Conservation (phyloP, 2,797 vertebrate species). For the Dermochelys coriacea region DNA sequence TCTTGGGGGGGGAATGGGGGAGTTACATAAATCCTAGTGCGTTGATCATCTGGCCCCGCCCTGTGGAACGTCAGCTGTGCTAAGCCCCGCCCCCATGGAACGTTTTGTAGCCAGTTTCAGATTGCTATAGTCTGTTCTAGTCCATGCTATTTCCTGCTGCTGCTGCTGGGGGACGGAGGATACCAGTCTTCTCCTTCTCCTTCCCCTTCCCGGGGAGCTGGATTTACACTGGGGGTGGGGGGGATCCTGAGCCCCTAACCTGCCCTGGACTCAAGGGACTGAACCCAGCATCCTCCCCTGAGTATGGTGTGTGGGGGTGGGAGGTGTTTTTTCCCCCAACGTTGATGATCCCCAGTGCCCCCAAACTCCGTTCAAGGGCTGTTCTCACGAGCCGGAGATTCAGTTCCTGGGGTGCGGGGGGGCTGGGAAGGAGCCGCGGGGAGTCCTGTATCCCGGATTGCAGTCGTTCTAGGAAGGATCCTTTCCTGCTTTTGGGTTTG, state of each 20-base stretch:
- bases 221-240: not conserved
- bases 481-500: not conserved
- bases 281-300: not conserved
- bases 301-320: not conserved
- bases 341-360: not conserved
- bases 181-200: not conserved
- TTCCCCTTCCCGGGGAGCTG: not conserved
- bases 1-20: not conserved
- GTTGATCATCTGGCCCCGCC: not conserved
- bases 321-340: not conserved
- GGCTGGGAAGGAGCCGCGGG: not conserved
- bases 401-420: not conserved
- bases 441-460: not conserved
- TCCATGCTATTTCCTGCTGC: constrained; percentile 48
- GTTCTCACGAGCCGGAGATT: not conserved
- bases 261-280: not conserved
- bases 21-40: not conserved
- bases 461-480: not conserved
- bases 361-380: not conserved
- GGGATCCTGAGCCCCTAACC: not conserved
- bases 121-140: not conserved
- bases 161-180: not conserved
- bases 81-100: not conserved
- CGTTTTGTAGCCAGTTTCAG: constrained; percentile 11
- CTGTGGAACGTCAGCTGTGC: not conserved